Percentiles rank a stretch among this genome's conserved stretches.
These are phyloP conservation scores for Balearica regulorum DNA, from an alignment of 2,797 vertebrate genomes.

Conservation along the genomic window DNA sequence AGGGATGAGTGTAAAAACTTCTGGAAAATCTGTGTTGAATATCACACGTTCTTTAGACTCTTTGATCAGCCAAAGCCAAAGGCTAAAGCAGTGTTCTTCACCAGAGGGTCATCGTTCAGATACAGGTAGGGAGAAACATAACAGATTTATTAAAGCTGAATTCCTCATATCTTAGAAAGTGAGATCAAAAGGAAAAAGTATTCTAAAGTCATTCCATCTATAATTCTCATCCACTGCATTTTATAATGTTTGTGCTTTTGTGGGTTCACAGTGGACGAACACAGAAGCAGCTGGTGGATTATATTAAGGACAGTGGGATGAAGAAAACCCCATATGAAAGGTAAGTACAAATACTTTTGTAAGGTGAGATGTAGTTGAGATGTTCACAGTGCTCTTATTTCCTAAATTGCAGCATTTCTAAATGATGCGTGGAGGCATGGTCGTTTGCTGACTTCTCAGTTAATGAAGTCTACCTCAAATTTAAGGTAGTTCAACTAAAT, in stretches of 20 bases:
- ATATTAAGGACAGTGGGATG: slow-evolving; percentile 85
- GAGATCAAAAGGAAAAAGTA: neutral
- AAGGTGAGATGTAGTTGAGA: neutral
- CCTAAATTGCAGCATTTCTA: neutral
- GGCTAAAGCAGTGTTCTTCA: slow-evolving; percentile 90
- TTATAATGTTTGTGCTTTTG: slow-evolving; percentile 23
- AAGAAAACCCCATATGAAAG: slow-evolving; percentile 91
- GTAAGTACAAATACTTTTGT: slow-evolving; percentile 57
- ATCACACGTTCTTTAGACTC: slow-evolving; percentile 95
- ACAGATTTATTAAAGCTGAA: neutral
- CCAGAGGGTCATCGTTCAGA: slow-evolving; percentile 96
- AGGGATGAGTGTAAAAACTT: slow-evolving; percentile 96
- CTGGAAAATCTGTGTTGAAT: slow-evolving; percentile 98
- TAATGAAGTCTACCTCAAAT: neutral
- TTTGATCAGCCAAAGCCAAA: slow-evolving; percentile 92
- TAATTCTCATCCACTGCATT: neutral
- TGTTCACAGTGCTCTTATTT: neutral
- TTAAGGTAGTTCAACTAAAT: neutral
- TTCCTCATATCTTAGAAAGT: neutral
- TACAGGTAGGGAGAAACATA: slow-evolving; percentile 85
- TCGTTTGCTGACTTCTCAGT: neutral
- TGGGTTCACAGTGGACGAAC: slow-evolving; percentile 87
- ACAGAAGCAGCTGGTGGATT: slow-evolving; percentile 95
- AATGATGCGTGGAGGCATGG: neutral
- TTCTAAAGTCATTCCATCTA: neutral